A percentile compares a stretch with the other conserved stretches of the same genome.
Evolutionary conservation across 2,888 invertebrate genomes (phyloP).

Genomic region (Dione vanillae): DNA sequence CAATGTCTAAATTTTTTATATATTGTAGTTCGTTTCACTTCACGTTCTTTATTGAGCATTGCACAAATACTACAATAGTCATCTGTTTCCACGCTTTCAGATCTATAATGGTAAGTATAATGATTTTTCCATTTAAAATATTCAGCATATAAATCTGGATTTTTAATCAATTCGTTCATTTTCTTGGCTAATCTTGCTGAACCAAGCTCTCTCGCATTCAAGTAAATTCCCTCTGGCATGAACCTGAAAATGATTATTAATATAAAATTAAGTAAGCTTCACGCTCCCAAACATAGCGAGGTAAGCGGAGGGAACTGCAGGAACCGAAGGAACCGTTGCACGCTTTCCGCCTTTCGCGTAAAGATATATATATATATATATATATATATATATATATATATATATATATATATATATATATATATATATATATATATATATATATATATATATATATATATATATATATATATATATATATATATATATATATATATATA

Average conservation of each 20-base stretch:
- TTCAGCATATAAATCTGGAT: slow-evolving; percentile 60
- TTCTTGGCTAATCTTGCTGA: slow-evolving; percentile 56
- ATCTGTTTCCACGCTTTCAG: slow-evolving; percentile 61
- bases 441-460: no score
- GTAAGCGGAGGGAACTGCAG: no score
- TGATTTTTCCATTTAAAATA: slow-evolving; percentile 73
- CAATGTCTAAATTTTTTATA: slow-evolving; percentile 62
- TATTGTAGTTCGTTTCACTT: slow-evolving; percentile 54
- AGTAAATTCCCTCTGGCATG: slow-evolving; percentile 70
- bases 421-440: no score
- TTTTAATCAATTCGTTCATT: slow-evolving; percentile 63
- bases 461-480: no score
- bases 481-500: no score
- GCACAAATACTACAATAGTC: slow-evolving; percentile 72
- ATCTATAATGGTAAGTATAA: slow-evolving; percentile 62
- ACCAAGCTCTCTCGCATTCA: slow-evolving; percentile 63
- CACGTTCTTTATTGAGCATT: slow-evolving; percentile 60
- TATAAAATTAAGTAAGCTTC: no score
- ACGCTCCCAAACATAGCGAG: no score
- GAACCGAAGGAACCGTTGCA: no score
- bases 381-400: no score
- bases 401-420: no score
- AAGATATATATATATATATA: no score
- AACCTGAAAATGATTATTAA: slow-evolving; percentile 59
- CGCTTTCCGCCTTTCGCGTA: no score